Conservation (phyloP, 92 coral and sea anemone genomes). For the Porites rus region DNA sequence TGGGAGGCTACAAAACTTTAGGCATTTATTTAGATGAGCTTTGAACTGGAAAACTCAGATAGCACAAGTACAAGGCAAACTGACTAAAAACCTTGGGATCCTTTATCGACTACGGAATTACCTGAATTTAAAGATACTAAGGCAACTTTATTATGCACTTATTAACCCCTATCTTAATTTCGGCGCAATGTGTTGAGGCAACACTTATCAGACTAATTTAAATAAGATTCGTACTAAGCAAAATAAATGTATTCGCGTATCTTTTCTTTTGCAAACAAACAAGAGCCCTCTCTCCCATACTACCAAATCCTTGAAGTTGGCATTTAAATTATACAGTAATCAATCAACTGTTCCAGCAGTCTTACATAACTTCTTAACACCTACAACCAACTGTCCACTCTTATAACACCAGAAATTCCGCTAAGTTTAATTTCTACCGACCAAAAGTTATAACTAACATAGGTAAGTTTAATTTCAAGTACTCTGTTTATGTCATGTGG, state of each 20-base stretch:
- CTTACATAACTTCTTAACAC: neutral
- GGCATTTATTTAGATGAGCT: conserved; percentile 21
- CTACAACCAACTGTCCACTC: conserved; percentile 2
- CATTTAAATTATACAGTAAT: conserved; percentile 10
- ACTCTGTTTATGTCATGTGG: conserved; percentile 1
- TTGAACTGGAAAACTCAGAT: conserved; percentile 23
- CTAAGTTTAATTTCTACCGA: conserved; percentile 2
- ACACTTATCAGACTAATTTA: conserved; percentile 15
- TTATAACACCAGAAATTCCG: neutral
- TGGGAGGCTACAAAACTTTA: neutral
- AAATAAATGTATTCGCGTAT: conserved; percentile 12
- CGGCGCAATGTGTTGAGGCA: conserved; percentile 13
- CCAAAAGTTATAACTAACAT: neutral
- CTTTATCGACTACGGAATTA: conserved; percentile 18
- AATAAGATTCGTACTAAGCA: conserved; percentile 18
- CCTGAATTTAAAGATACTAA: conserved; percentile 20
- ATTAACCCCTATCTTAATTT: conserved; percentile 21
- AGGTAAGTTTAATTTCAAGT: neutral
- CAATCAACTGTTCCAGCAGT: conserved; percentile 2
- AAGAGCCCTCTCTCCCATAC: conserved; percentile 12
- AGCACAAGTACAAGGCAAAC: conserved; percentile 17
- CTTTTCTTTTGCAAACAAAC: conserved; percentile 11
- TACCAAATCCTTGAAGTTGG: conserved; percentile 13
- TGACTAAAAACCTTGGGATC: conserved; percentile 24
- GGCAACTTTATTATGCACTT: conserved; percentile 22